Evolutionary conservation across 2,888 invertebrate genomes (phyloP).

Genomic region (Melanotus villosus): DNA sequence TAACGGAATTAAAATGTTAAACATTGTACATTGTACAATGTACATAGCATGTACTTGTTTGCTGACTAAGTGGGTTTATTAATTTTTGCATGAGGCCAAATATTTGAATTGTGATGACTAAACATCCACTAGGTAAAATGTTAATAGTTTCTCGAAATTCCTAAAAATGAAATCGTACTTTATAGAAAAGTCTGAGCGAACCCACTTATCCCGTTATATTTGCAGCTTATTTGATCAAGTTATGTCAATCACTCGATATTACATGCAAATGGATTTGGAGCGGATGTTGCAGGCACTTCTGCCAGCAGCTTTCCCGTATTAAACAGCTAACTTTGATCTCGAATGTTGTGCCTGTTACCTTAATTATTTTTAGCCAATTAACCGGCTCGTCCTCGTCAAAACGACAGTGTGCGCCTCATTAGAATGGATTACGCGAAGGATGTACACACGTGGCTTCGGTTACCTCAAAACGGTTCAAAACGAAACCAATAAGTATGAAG

Average conservation of each 20-base stretch:
- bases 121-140: no score
- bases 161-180: no score
- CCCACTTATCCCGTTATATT: background rate
- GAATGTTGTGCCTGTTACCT: constrained; percentile 14
- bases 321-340: constrained; percentile 10
- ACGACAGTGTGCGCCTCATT: constrained; percentile 3
- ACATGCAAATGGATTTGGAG: background rate
- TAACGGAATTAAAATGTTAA: no score
- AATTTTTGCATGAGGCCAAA: no score
- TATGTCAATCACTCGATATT: background rate
- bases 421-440: constrained; percentile 2
- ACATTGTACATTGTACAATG: no score
- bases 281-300: constrained; percentile 1
- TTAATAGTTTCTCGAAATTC: no score
- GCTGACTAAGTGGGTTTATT: no score
- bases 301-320: constrained; percentile 6
- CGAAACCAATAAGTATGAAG: no score
- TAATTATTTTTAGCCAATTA: constrained; percentile 25
- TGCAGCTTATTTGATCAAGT: background rate
- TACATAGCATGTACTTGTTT: no score
- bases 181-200: no score
- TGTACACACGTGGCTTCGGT: background rate
- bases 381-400: constrained; percentile 4
- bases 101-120: no score
- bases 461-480: no score